Evolutionary conservation across 2,888 invertebrate species (phyloP), one percentile per base, ranked within the genome.

Genomic region (Microchrysa polita): DNA sequence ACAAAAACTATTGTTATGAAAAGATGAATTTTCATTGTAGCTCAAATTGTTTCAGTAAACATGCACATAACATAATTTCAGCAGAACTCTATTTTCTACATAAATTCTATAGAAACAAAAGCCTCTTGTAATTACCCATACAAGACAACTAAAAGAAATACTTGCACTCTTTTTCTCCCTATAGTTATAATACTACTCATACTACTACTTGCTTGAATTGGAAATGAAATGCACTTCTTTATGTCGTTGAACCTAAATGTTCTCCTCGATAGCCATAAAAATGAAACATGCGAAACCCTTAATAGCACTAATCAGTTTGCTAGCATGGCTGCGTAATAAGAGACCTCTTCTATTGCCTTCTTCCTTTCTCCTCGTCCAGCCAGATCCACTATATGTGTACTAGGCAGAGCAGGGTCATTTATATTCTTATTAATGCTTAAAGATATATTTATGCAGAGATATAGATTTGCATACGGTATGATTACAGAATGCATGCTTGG

Each of bases 261-360:
- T 40, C 42, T 63, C 42, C 42, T 12, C 61, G 42, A 63, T 18
- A 14, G 40, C 34, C 61, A 79, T 80, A 78, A 77, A 77, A 76
- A 79, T 77, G 79, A 77, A 59, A 73, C 65, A 74, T 76, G 78
- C 76, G 77, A 78, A 76, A 14, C 48, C 42, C 60, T 65, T 44
- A 73, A 73, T 73, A 57, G 57, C 53, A 73, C 53, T 73, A 73
- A 73, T 73, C 73, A 73, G 67, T 73, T 73, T 53, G 67, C 65
- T 73, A 73, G 57, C 73, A 67, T 73, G 65, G 23, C 65, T 67
- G 44, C 40, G 65, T 65, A 63, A 63, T 40, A 63, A 63, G 61
- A 63, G 55, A 20, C 61, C 61, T 42, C 16, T 20, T 63, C 16
- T 14, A 63, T 63, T 18, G 40, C 61, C 55, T 42, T 14, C 61